phyloP scores from a whole-genome alignment of 2,888 invertebrate genomes.

The Ceriagrion tenellum region DNA sequence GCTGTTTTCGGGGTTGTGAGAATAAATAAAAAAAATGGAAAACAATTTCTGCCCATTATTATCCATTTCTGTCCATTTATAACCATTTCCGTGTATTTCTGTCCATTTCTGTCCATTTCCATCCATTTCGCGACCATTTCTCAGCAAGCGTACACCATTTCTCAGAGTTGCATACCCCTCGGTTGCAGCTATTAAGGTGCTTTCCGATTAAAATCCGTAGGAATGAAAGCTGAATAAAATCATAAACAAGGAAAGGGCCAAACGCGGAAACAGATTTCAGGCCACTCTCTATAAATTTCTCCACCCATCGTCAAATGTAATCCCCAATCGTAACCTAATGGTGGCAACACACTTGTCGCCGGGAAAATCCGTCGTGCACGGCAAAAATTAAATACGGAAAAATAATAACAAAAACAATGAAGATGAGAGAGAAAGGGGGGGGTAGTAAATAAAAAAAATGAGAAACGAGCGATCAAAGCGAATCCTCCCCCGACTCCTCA shows the following conservation, averaged over 20 bases:
- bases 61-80: no score
- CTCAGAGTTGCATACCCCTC: no score
- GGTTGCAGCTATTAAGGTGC: background rate
- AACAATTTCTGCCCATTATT: no score
- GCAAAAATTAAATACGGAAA: background rate
- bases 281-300: background rate
- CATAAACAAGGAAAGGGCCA: background rate
- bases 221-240: background rate
- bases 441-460: no score
- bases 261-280: background rate
- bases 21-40: no score
- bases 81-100: no score
- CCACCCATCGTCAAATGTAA: background rate
- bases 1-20: no score
- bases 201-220: background rate
- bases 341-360: background rate
- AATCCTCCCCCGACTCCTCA: background rate
- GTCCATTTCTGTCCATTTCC: no score
- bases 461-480: background rate
- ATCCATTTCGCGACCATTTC: no score
- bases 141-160: no score
- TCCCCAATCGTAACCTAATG: background rate
- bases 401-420: constrained; percentile 20
- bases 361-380: constrained; percentile 13
- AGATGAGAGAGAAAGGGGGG: background rate